Evolutionary conservation across 2,113 vertebrate genomes (phyloP), one percentile per base, ranked within the genome.

Genomic region (Carettochelys insculpta): DNA sequence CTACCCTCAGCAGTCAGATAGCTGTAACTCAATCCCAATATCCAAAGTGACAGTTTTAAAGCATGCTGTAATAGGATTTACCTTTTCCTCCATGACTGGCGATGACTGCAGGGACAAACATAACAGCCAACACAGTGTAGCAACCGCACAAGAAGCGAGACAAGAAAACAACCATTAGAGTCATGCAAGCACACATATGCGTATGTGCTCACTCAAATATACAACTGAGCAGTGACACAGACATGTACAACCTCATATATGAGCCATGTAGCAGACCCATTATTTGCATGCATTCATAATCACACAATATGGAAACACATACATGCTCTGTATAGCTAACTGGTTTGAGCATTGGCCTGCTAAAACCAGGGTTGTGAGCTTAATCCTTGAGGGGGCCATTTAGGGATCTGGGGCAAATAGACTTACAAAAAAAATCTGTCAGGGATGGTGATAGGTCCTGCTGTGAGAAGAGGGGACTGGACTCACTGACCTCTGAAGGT

Each of bases 11-110:
- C 53, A 29, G 82, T 19, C 76, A 38, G 76, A 16, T 3, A 27
- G 3, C 4, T 20, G 54, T 38, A 53, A 78, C 83, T 65, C 47
- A 41, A 85, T 61, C 88, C 48, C 83, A 86, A 84, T 22, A 71
- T 90, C 89, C n/a, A 73, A 43, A 86, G 76, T n/a, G 1, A 47
- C 14, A 14, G 81, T 91, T 56, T 91, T 53, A 88, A 71, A 80
- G 87, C 80, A 92, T 45, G 71, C 90, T 89, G 80, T 78, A 82
- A 14, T 3, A 78, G 83, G 86, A 97, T 98, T 99, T 99, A 99
- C 99, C 99, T 99, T 98, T 99, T 99, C 98, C 98, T 99, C 99
- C 99, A 99, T 61, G 98, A 98, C 98, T 99, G 99, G 97, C 98
- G 99, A 97, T 99, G 98, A 98, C 99, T 99, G 98, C 94, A 96